phyloP scores from a whole-genome alignment of 1,140 invertebrate species.

The Ceratina japonica region DNA sequence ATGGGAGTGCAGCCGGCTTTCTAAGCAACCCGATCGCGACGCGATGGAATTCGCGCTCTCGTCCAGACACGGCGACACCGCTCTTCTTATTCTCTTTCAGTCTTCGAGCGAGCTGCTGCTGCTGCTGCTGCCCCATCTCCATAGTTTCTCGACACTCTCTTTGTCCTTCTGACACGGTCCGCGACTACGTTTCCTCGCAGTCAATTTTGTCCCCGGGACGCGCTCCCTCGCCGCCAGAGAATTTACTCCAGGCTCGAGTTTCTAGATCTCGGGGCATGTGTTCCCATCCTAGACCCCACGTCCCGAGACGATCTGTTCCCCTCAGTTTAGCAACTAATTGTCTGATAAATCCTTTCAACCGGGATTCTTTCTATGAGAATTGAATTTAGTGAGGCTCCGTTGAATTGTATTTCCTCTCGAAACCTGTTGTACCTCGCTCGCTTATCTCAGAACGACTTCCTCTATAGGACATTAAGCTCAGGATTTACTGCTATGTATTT shows the following conservation, averaged over 20 bases:
- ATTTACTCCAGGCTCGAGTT: conserved; percentile 26
- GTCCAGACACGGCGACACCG: conserved; percentile 51
- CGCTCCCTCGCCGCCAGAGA: conserved; percentile 9
- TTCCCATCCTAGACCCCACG: background rate
- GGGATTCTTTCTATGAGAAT: background rate
- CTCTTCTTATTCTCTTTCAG: conserved; percentile 48
- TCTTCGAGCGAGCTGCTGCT: background rate
- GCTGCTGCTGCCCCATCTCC: background rate
- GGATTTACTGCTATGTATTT: too few species aligned
- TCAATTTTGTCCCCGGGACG: conserved; percentile 41
- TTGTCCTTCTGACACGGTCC: conserved; percentile 23
- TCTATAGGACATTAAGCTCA: too few species aligned
- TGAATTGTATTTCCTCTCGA: too few species aligned
- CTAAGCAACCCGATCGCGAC: conserved; percentile 67
- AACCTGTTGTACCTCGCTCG: too few species aligned
- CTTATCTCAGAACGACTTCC: too few species aligned
- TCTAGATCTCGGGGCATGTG: background rate
- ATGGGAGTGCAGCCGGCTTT: conserved; percentile 55
- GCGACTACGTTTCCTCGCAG: conserved; percentile 17
- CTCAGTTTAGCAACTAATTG: conserved; percentile 23
- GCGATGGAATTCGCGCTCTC: conserved; percentile 65
- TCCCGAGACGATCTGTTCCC: background rate
- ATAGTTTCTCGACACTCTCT: conserved; percentile 13
- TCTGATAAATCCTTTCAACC: conserved; percentile 8
- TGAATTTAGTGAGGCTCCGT: too few species aligned